Conservation (phyloP, 2,888 invertebrate genomes). For the Diaphora mendica region DNA sequence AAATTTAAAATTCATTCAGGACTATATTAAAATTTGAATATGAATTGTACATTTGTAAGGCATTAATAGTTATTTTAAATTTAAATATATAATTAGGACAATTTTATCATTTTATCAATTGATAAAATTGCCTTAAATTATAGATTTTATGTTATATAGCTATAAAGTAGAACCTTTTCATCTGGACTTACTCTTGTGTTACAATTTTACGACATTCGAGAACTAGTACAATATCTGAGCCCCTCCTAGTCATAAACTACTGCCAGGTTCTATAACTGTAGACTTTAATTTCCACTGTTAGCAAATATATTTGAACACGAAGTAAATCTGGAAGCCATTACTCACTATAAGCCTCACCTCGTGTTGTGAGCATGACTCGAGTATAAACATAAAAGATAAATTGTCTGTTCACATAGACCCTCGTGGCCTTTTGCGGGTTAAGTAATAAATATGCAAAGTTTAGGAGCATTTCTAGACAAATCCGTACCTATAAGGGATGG, state of each 20-base stretch:
- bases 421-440: constrained; percentile 62
- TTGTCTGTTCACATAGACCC: constrained; percentile 57
- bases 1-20: constrained; percentile 41
- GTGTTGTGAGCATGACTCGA: constrained; percentile 57
- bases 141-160: background rate
- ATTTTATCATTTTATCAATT: no score
- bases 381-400: constrained; percentile 58
- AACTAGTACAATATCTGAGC: constrained; percentile 44
- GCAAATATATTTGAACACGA: constrained; percentile 51
- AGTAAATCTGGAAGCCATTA: constrained; percentile 59
- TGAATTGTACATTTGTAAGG: background rate
- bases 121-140: background rate
- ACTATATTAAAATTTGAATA: background rate
- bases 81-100: no score
- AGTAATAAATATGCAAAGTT: constrained; percentile 81
- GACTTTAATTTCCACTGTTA: constrained; percentile 54
- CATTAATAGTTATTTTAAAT: background rate
- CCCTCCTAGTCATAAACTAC: constrained; percentile 41
- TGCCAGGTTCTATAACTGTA: constrained; percentile 41
- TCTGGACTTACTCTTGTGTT: constrained; percentile 31
- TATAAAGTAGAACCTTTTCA: background rate
- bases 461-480: constrained; percentile 75
- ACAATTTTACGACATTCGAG: constrained; percentile 41
- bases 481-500: constrained; percentile 73
- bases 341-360: constrained; percentile 59